Evolutionary conservation across 1,140 invertebrate species (phyloP).

Genomic region (Aphelenchoides avenae): DNA sequence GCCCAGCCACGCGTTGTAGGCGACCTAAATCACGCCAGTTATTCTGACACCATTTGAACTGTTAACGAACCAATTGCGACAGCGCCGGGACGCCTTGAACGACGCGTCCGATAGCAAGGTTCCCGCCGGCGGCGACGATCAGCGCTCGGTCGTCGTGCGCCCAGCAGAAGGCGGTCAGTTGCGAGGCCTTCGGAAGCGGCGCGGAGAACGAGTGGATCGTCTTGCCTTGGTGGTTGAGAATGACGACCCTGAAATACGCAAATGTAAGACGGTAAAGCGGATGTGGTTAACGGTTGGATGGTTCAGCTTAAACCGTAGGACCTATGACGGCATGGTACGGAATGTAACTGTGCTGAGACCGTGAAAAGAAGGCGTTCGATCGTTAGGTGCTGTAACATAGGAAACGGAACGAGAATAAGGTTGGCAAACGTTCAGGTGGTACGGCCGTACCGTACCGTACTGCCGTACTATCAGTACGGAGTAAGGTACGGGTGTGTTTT

Average conservation of each 20-base stretch:
- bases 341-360: too few species aligned
- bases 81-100: slow-evolving; percentile 77
- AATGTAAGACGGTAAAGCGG: not conserved
- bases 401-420: not conserved
- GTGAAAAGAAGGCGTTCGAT: too few species aligned
- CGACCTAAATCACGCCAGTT: slow-evolving; percentile 61
- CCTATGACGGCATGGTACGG: too few species aligned
- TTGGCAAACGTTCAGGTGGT: too few species aligned
- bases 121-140: slow-evolving; percentile 80
- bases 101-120: slow-evolving; percentile 82
- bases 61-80: slow-evolving; percentile 67
- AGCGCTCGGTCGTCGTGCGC: slow-evolving; percentile 90
- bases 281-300: too few species aligned
- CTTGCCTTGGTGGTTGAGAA: slow-evolving; percentile 43
- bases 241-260: slow-evolving; percentile 30
- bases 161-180: slow-evolving; percentile 41
- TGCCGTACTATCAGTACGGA: too few species aligned
- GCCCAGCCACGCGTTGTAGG: slow-evolving; percentile 51
- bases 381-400: not conserved
- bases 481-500: too few species aligned
- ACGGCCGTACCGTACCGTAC: too few species aligned
- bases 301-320: too few species aligned
- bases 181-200: slow-evolving; percentile 18
- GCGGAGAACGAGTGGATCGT: slow-evolving; percentile 33
- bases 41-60: slow-evolving; percentile 63